Evolutionary conservation across 2,113 vertebrate species (phyloP).

Genomic region (Hystrix brachyura): DNA sequence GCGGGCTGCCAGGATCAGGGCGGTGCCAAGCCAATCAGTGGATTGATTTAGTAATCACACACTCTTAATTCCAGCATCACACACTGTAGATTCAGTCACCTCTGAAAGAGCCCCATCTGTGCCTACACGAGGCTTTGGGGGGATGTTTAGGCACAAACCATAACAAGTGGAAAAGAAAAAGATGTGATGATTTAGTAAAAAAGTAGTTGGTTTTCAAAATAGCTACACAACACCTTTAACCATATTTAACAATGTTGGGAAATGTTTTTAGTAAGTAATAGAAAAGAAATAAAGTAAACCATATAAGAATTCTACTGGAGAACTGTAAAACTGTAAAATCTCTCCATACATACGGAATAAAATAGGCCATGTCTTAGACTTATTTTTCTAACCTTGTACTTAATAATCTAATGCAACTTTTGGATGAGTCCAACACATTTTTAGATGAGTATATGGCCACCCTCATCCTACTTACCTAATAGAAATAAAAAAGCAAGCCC

Average conservation of each 20-base stretch:
- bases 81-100: no score
- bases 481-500: neutral
- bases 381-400: neutral
- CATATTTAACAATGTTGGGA: neutral
- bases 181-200: constrained; percentile 12
- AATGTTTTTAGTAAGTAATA: neutral
- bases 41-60: no score
- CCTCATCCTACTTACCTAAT: neutral
- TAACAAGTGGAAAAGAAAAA: constrained; percentile 65
- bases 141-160: no score
- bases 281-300: constrained; percentile 3
- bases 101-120: no score
- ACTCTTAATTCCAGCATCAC: no score
- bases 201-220: constrained; percentile 35
- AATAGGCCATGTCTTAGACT: neutral
- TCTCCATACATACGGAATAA: neutral
- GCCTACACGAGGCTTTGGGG: no score
- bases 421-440: neutral
- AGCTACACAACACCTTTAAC: neutral
- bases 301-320: constrained; percentile 4
- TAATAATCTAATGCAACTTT: neutral
- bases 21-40: no score
- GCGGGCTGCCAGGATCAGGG: no score
- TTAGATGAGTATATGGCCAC: no score
- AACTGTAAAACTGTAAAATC: neutral